Conservation (phyloP, 2,113 vertebrate genomes). For the Ailuropoda melanoleuca region DNA sequence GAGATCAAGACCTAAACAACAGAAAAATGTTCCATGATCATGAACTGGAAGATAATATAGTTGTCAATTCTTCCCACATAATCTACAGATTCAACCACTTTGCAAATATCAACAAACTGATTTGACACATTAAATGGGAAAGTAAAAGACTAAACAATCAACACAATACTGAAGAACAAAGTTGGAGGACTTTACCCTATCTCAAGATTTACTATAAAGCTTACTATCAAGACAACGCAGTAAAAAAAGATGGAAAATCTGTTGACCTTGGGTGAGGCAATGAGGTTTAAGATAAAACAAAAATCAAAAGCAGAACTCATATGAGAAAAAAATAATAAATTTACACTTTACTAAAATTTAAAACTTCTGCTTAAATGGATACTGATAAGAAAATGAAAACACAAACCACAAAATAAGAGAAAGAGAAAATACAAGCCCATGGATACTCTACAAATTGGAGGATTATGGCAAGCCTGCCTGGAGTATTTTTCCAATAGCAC, state of each 20-base stretch:
- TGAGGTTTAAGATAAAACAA: not conserved
- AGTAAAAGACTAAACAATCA: not conserved
- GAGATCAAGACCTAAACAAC: not conserved
- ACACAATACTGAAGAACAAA: conserved; percentile 6
- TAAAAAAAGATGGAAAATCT: not conserved
- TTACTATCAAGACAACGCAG: not conserved
- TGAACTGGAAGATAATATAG: not conserved
- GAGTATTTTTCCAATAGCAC: not conserved
- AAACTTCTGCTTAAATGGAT: not conserved
- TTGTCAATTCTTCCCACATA: not conserved
- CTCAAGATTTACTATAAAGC: not conserved
- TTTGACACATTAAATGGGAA: not conserved
- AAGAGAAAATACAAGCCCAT: not conserved
- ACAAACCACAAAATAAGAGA: not conserved
- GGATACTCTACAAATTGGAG: not conserved
- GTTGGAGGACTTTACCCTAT: not conserved
- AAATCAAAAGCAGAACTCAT: not conserved
- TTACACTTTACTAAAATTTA: not conserved
- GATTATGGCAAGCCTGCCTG: not conserved
- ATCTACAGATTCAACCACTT: not conserved
- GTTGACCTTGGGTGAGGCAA: not conserved
- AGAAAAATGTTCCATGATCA: not conserved
- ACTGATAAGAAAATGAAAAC: not conserved
- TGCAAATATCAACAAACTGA: not conserved
- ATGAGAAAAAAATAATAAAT: not conserved